A percentile compares a stretch with the other conserved stretches of the same genome.
Conservation (phyloP, 1,140 invertebrate species). For the Euwallacea fornicatus region DNA sequence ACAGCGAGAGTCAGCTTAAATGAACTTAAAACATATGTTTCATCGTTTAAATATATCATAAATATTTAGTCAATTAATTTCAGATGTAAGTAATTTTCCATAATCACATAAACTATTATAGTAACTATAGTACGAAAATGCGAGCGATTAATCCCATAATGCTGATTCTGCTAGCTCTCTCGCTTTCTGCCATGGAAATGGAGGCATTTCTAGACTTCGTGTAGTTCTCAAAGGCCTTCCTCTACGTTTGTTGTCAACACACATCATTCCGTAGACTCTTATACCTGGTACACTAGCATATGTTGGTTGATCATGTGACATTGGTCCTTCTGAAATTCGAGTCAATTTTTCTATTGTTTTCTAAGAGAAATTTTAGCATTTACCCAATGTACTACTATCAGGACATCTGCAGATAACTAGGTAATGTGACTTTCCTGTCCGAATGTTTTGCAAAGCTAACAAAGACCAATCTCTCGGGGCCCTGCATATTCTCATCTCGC, state of each 20-base stretch:
- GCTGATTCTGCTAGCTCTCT: slow-evolving; percentile 63
- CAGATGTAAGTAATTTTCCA: slow-evolving; percentile 20
- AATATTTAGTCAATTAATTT: slow-evolving; percentile 24
- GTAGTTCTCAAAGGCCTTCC: slow-evolving; percentile 58
- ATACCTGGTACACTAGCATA: slow-evolving; percentile 92
- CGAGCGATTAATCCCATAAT: slow-evolving; percentile 60
- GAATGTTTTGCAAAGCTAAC: slow-evolving; percentile 85
- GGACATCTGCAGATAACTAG: slow-evolving; percentile 91
- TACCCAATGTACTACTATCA: slow-evolving; percentile 65
- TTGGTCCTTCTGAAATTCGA: slow-evolving; percentile 75
- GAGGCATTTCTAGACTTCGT: slow-evolving; percentile 58
- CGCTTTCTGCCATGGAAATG: slow-evolving; percentile 74
- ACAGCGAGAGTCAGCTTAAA: slow-evolving; percentile 19
- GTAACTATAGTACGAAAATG: not conserved
- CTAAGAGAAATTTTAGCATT: not conserved
- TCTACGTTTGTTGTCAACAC: slow-evolving; percentile 62
- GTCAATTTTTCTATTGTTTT: not conserved
- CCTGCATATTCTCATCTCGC: slow-evolving; percentile 85
- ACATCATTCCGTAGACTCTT: slow-evolving; percentile 92
- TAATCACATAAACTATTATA: slow-evolving; percentile 28
- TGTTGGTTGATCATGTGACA: slow-evolving; percentile 90
- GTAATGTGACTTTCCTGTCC: slow-evolving; percentile 93
- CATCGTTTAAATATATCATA: slow-evolving; percentile 21
- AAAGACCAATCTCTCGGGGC: slow-evolving; percentile 89
- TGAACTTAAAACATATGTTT: slow-evolving; percentile 8